A percentile compares a stretch with the other conserved stretches of the same genome.
These are phyloP conservation scores for Ophion ventricosus DNA, from an alignment of 2,888 invertebrate species.

Conservation along the genomic window DNA sequence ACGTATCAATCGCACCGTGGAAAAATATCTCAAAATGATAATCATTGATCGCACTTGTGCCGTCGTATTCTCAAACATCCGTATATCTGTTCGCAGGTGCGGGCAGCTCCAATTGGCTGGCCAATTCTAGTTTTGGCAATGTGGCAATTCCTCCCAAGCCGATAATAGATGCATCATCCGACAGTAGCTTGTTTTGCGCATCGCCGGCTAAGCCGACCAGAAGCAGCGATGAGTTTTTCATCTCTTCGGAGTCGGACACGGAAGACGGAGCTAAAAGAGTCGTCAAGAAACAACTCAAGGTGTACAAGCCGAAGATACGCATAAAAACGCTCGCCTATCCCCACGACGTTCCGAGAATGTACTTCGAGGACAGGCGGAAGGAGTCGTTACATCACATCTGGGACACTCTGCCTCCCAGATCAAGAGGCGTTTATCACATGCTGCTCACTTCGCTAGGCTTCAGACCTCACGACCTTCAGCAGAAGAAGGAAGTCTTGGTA, in stretches of 20 bases:
- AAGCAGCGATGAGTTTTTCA: neutral
- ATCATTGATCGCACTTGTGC: too few species aligned
- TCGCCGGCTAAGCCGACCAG: neutral
- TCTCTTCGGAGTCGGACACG: neutral
- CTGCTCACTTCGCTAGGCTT: neutral
- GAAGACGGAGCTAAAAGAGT: neutral
- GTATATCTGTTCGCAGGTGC: neutral
- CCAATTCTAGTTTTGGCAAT: slow-evolving; percentile 16
- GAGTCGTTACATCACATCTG: neutral
- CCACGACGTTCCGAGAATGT: neutral
- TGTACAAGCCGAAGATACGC: neutral
- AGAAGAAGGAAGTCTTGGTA: neutral
- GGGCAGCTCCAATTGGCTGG: neutral
- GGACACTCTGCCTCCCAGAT: neutral
- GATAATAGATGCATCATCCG: neutral
- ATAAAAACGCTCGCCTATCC: neutral
- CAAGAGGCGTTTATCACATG: neutral
- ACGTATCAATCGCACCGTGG: too few species aligned
- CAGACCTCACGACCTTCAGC: neutral
- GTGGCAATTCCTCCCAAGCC: neutral
- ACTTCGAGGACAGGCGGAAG: neutral
- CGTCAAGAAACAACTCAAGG: neutral
- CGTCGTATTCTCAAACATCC: neutral
- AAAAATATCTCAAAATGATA: too few species aligned
- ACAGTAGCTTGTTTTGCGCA: too few species aligned